These are phyloP conservation scores for Hemitrygon akajei DNA, from an alignment of 2,797 vertebrate genomes.

Conservation along the genomic window DNA sequence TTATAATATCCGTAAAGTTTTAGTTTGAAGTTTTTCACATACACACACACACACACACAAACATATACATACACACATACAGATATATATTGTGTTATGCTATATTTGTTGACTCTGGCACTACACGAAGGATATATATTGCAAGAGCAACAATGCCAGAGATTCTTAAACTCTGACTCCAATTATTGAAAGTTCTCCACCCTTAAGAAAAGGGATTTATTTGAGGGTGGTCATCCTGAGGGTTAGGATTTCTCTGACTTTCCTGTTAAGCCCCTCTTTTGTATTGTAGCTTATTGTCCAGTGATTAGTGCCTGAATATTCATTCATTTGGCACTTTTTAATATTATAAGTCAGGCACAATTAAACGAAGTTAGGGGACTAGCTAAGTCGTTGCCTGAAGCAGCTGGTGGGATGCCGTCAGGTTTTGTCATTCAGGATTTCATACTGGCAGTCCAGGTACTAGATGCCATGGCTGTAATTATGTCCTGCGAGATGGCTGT, in stretches of 20 bases:
- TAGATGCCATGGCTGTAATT: constrained; percentile 21
- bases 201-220: constrained; percentile 19
- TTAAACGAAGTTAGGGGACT: constrained; percentile 13
- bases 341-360: constrained; percentile 23
- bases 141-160: not conserved
- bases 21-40: not conserved
- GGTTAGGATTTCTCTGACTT: constrained; percentile 8
- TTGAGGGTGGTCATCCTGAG: constrained; percentile 16
- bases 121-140: not conserved
- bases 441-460: constrained; percentile 18
- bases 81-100: no score
- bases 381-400: constrained; percentile 11
- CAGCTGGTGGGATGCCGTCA: constrained; percentile 25
- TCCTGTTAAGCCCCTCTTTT: constrained; percentile 26
- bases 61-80: no score
- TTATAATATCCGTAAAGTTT: not conserved
- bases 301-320: not conserved
- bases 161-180: constrained; percentile 26
- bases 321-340: constrained; percentile 10
- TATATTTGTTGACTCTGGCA: not conserved
- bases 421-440: constrained; percentile 19
- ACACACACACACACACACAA: not conserved
- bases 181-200: constrained; percentile 14
- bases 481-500: constrained; percentile 18
- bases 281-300: constrained; percentile 24